Evolutionary conservation across 2,888 invertebrate species (phyloP).

Genomic region (Philonicus albiceps): DNA sequence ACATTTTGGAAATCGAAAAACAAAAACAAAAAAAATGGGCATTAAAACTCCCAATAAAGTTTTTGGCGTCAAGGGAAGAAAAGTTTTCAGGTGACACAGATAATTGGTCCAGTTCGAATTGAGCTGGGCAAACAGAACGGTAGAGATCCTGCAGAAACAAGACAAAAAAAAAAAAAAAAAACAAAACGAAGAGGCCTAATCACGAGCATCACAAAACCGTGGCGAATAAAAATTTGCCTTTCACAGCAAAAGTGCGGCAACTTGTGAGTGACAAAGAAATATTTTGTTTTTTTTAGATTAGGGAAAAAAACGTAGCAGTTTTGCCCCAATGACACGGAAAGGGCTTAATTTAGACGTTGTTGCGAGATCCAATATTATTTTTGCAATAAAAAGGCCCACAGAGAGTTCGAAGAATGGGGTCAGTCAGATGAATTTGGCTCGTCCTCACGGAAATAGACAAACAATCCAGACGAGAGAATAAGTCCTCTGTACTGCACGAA

Average conservation of each 20-base stretch:
- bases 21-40: neutral
- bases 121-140: neutral
- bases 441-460: neutral
- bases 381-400: neutral
- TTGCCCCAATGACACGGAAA: neutral
- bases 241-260: neutral
- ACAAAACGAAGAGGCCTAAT: neutral
- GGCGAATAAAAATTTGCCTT: neutral
- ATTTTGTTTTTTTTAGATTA: neutral
- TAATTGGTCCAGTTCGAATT: neutral
- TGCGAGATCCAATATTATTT: neutral
- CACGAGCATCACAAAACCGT: neutral
- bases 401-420: neutral
- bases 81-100: neutral
- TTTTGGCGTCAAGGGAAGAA: neutral
- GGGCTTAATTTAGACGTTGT: neutral
- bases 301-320: neutral
- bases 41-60: neutral
- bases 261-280: neutral
- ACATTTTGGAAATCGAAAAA: neutral
- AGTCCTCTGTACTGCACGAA: neutral
- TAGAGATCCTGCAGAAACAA: neutral
- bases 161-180: too few species aligned
- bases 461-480: neutral
- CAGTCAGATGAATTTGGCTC: neutral